phyloP scores from a whole-genome alignment of 2,888 invertebrate species.

The Parnassius apollo region DNA sequence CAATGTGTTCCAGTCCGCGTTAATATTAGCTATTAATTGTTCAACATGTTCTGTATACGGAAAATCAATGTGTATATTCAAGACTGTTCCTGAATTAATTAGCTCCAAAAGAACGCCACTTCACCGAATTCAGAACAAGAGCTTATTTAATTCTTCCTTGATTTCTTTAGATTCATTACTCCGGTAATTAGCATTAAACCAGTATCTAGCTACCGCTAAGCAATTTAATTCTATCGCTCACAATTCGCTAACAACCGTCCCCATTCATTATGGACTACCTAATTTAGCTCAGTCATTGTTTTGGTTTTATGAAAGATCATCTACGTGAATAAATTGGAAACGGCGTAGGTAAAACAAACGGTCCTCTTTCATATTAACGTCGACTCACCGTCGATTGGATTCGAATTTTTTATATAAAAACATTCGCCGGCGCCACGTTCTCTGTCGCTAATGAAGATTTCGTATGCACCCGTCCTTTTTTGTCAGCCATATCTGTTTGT shows the following conservation, averaged over 20 bases:
- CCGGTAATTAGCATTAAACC: slow-evolving; percentile 50
- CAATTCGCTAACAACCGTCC: slow-evolving; percentile 65
- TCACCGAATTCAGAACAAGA: slow-evolving; percentile 39
- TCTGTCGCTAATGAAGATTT: slow-evolving; percentile 70
- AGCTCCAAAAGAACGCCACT: slow-evolving; percentile 22
- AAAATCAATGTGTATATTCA: slow-evolving; percentile 4
- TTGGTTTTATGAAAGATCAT: slow-evolving; percentile 62
- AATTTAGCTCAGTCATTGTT: slow-evolving; percentile 69
- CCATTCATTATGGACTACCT: slow-evolving; percentile 55
- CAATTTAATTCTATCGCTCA: slow-evolving; percentile 66
- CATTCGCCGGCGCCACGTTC: slow-evolving; percentile 59
- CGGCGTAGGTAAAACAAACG: slow-evolving; percentile 51
- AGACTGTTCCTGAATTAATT: slow-evolving; percentile 9
- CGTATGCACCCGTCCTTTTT: slow-evolving; percentile 73
- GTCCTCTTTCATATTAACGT: slow-evolving; percentile 51
- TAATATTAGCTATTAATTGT: too few species aligned
- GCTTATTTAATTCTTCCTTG: slow-evolving; percentile 56
- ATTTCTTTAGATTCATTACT: slow-evolving; percentile 60
- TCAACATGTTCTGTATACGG: neutral
- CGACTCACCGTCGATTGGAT: slow-evolving; percentile 70
- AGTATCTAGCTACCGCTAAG: slow-evolving; percentile 54
- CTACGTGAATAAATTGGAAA: slow-evolving; percentile 62
- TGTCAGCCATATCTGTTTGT: slow-evolving; percentile 79
- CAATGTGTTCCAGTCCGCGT: too few species aligned
- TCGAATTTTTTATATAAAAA: slow-evolving; percentile 59